These are phyloP conservation scores for Orussus abietinus DNA, from an alignment of 1,140 invertebrate genomes.

Conservation along the genomic window DNA sequence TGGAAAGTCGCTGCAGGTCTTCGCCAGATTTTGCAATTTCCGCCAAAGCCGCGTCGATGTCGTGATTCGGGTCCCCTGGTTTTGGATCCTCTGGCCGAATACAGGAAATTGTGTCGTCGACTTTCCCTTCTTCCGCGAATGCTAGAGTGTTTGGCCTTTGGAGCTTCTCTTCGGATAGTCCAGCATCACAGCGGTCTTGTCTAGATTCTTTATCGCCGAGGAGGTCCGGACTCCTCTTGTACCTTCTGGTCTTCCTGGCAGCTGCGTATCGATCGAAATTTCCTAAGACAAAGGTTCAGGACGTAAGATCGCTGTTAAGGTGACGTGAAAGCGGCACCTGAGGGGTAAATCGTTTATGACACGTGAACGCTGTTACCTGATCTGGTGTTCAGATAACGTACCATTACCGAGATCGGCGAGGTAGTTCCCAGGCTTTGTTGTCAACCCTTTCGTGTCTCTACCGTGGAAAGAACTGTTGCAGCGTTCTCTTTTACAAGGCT, in stretches of 20 bases:
- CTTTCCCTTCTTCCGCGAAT: conserved; percentile 22
- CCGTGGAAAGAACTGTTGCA: conserved; percentile 38
- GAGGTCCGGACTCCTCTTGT: conserved; percentile 70
- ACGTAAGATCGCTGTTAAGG: no score
- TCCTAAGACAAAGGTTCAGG: conserved; percentile 43
- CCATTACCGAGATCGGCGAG: conserved; percentile 46
- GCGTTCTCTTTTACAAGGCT: conserved; percentile 48
- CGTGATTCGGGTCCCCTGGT: no score
- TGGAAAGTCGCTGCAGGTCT: conserved; percentile 45
- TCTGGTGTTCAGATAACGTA: conserved; percentile 30
- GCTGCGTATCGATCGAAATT: conserved; percentile 83
- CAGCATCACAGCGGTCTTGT: conserved; percentile 28
- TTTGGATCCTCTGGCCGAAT: no score
- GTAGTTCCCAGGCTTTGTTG: conserved; percentile 19
- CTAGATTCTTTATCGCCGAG: conserved; percentile 56
- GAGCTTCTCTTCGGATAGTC: conserved; percentile 29
- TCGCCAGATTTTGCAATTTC: conserved; percentile 48
- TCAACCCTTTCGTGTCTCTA: conserved; percentile 27
- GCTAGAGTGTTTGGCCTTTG: conserved; percentile 40
- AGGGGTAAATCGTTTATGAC: no score
- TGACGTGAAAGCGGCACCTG: no score
- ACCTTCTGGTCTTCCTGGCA: conserved; percentile 74
- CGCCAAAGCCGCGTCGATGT: conserved; percentile 42
- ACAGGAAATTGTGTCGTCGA: conserved; percentile 34
- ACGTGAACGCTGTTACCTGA: no score